Base-by-base conservation (phyloP, 2,113 vertebrate species). In the Coracopsis vasa region DNA sequence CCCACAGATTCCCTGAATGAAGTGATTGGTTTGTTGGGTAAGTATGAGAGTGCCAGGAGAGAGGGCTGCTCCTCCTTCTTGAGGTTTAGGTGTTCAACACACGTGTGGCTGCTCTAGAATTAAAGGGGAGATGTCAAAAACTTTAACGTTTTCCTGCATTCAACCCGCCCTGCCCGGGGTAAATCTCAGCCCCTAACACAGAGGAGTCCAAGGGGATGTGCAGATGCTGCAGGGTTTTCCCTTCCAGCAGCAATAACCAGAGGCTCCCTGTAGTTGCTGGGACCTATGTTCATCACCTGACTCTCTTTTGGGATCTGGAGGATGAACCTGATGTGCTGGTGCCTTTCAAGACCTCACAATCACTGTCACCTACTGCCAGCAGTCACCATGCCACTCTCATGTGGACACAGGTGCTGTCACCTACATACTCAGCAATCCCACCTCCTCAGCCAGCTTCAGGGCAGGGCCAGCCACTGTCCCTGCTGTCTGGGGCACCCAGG, bases 151-250 rank as follows among this genome's bases (percentile, higher is more conserved):
- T 84, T 45, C 48, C 17, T 77, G 19, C 28, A 35, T 79, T 88
- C 33, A 39, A 1, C 9, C 12, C 1, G 3, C 7, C 56, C 56
- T 10, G 20, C 10, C 0, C 37, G 6, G 3, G 18, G 16, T 71
- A 71, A 91, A 90, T 61, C 33, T 81, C 51, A 51, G 24, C n/a
- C n/a, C 25, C 7, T 54, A 53, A 56, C 33, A 69, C 14, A 71
- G 33, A 65, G 28, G 4, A 1, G 15, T 33, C 13, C 25, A 51
- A 90, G 51, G 33, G 25, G 29, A 48, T 2, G 12, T 47, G 24
- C 13, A 84, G 48, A 54, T 73, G 27, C n/a, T 33, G 5, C 29
- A n/a, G n/a, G 15, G 8, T 33, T 91, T 91, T 80, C 19, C 19
- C 19, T 91, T 83, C 41, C 44, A 78, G 58, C 35, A 88, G 44